phyloP scores from a whole-genome alignment of 2,797 vertebrate species.

The Hemitrygon akajei region DNA sequence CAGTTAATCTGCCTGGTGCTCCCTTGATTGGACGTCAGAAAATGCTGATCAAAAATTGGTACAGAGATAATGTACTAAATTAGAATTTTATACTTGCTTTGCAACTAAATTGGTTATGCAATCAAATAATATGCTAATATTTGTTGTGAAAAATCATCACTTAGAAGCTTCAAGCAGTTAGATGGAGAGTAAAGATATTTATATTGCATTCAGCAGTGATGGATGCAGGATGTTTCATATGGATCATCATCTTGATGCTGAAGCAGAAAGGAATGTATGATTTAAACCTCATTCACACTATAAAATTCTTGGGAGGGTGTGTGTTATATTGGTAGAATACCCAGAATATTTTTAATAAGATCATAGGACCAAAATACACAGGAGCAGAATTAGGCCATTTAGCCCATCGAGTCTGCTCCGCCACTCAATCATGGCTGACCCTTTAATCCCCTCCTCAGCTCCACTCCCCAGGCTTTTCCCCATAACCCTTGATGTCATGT shows the following conservation, averaged over 20 bases:
- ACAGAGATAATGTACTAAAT: background rate
- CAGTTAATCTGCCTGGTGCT: slow-evolving; percentile 27
- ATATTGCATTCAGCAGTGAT: background rate
- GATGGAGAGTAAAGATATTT: background rate
- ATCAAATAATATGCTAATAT: slow-evolving; percentile 23
- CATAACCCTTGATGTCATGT: too few species aligned
- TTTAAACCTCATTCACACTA: background rate
- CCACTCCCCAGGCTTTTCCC: too few species aligned
- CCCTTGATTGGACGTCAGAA: slow-evolving; percentile 15
- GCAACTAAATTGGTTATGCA: slow-evolving; percentile 16
- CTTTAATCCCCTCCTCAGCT: too few species aligned
- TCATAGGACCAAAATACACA: too few species aligned
- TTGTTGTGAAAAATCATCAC: background rate
- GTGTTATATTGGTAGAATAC: too few species aligned
- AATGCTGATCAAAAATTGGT: slow-evolving; percentile 16
- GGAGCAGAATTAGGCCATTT: too few species aligned
- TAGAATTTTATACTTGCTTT: slow-evolving; percentile 24
- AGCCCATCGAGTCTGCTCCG: too few species aligned
- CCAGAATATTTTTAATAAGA: too few species aligned
- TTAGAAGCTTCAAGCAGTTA: background rate
- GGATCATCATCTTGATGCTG: background rate
- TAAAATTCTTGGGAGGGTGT: background rate
- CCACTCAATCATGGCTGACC: too few species aligned
- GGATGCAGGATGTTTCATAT: background rate
- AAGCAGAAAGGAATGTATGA: background rate